Conservation (phyloP, 2,113 vertebrate genomes). For the Strix aluco region DNA sequence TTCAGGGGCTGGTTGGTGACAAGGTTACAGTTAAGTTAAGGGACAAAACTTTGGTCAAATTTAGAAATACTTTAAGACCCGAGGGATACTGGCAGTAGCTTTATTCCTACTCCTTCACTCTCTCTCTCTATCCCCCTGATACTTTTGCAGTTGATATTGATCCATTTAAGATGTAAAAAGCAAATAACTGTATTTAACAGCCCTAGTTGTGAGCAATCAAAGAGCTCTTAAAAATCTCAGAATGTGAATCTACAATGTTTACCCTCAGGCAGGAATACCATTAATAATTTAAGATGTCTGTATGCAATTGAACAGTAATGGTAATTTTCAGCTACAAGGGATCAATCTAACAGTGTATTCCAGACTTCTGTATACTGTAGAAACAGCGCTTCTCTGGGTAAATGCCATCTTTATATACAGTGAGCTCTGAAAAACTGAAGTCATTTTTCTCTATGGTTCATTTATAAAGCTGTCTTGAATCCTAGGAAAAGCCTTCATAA, state of each 20-base stretch:
- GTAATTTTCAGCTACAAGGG: conserved; percentile 32
- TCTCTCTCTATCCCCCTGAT: neutral
- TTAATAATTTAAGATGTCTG: conserved; percentile 51
- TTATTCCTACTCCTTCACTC: neutral
- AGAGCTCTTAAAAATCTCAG: conserved; percentile 36
- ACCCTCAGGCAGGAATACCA: conserved; percentile 16
- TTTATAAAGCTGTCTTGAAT: neutral
- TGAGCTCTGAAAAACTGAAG: conserved; percentile 2
- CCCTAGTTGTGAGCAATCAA: conserved; percentile 26
- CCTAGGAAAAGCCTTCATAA: neutral
- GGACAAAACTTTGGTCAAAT: neutral
- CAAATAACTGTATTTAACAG: conserved; percentile 57
- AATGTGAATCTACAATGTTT: conserved; percentile 21
- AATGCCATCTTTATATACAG: neutral
- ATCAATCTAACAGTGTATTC: neutral
- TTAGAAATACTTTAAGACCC: neutral
- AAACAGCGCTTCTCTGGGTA: neutral
- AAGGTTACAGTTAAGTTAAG: neutral
- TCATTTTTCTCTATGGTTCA: neutral
- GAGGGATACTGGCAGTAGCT: neutral
- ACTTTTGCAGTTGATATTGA: conserved; percentile 26
- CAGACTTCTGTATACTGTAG: neutral
- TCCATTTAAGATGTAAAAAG: conserved; percentile 36
- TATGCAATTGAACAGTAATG: conserved; percentile 28
- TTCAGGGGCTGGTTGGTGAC: no score